Percentiles rank a stretch among this genome's conserved stretches.
phyloP scores from a whole-genome alignment of 2,113 vertebrate species.

The Macquaria australasica region DNA sequence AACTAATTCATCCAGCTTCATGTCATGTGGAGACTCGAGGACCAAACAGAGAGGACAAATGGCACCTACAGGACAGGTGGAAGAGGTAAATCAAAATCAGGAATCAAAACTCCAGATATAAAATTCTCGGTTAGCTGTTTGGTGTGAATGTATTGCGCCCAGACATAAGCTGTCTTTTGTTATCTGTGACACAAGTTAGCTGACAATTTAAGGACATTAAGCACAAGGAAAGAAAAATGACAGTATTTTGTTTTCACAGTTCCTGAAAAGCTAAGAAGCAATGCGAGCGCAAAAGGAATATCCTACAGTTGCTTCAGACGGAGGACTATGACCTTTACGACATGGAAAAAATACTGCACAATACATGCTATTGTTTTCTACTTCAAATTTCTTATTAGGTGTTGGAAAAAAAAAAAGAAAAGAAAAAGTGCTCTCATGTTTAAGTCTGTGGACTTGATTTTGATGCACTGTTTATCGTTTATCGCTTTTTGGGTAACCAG shows the following conservation, averaged over 20 bases:
- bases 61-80: conserved; percentile 79
- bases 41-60: conserved; percentile 85
- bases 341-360: conserved; percentile 79
- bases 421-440: conserved; percentile 55
- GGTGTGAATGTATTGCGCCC: not conserved
- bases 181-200: not conserved
- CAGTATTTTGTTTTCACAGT: conserved; percentile 82
- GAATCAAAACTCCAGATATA: not conserved
- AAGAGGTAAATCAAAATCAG: conserved; percentile 84
- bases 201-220: not conserved
- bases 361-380: conserved; percentile 81
- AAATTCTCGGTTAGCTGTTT: not conserved
- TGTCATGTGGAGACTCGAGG: conserved; percentile 91
- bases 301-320: conserved; percentile 52
- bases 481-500: conserved; percentile 52
- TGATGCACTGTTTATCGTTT: conserved; percentile 70
- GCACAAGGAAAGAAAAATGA: not conserved
- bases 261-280: conserved; percentile 90
- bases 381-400: conserved; percentile 75
- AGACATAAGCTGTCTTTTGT: not conserved
- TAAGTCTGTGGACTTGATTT: conserved; percentile 69
- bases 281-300: conserved; percentile 46
- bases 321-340: conserved; percentile 78
- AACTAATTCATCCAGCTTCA: conserved; percentile 89
- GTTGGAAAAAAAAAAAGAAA: conserved; percentile 66